These are phyloP conservation scores for Rhagologus leucostigma DNA, from an alignment of 2,113 vertebrate genomes.

Conservation along the genomic window DNA sequence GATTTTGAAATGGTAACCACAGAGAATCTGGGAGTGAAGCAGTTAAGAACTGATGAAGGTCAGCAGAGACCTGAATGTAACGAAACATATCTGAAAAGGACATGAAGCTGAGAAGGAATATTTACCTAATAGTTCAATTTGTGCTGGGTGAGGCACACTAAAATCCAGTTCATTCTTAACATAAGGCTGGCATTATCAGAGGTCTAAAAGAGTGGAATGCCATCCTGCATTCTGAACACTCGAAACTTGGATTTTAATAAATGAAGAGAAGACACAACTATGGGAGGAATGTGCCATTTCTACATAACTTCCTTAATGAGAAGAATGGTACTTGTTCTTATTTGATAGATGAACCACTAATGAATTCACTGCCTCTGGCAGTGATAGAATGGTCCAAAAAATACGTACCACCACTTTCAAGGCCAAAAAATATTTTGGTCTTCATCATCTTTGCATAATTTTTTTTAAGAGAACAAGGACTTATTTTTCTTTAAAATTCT, in stretches of 20 bases:
- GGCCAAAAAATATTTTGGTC: neutral
- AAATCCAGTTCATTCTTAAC: neutral
- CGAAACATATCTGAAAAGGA: neutral
- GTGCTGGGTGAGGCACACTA: neutral
- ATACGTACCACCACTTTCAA: neutral
- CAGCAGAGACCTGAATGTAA: neutral
- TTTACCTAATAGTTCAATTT: neutral
- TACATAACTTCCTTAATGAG: neutral
- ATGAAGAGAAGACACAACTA: neutral
- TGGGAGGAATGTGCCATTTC: neutral
- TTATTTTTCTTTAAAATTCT: neutral
- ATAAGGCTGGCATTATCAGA: neutral
- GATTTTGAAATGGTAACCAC: neutral
- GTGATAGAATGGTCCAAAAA: neutral
- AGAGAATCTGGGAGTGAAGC: neutral
- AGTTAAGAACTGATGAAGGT: neutral
- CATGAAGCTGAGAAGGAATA: neutral
- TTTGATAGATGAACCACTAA: constrained; percentile 8
- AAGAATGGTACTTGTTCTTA: neutral
- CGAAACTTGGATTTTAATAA: neutral
- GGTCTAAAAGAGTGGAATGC: neutral
- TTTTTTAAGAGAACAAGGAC: neutral
- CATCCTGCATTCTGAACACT: neutral
- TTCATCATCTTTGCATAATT: neutral
- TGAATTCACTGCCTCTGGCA: neutral